Percentiles rank a stretch among this genome's conserved stretches.
Conservation (phyloP, 2,113 vertebrate species). For the Psilopogon haemacephalus region DNA sequence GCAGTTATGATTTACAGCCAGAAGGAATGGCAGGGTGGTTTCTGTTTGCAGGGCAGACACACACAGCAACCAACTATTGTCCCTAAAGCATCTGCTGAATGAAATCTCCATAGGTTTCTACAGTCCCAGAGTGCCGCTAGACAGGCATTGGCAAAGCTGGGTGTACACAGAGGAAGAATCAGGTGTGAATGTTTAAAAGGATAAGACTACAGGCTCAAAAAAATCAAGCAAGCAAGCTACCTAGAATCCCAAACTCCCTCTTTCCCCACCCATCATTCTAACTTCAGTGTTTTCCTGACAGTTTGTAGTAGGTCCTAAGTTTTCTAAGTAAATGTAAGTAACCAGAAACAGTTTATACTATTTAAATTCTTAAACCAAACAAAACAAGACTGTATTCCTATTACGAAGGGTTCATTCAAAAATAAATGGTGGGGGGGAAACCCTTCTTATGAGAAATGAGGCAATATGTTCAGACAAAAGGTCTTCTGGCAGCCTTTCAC, state of each 20-base stretch:
- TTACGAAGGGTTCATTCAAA: not conserved
- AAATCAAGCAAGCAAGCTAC: not conserved
- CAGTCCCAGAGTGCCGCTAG: not conserved
- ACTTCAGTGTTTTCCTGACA: not conserved
- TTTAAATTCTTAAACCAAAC: conserved; percentile 11
- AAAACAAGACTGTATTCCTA: not conserved
- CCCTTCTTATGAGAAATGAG: not conserved
- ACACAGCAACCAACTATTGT: not conserved
- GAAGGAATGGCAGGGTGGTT: not conserved
- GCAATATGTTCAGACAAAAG: not conserved
- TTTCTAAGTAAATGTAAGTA: not conserved
- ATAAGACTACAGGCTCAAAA: not conserved
- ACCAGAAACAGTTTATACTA: not conserved
- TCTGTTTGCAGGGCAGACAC: not conserved
- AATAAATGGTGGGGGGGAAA: not conserved
- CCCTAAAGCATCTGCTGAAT: not conserved
- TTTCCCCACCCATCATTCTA: not conserved
- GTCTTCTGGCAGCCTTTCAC: not conserved
- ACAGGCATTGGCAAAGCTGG: not conserved
- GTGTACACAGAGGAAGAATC: not conserved
- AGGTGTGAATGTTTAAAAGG: not conserved
- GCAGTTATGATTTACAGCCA: not conserved
- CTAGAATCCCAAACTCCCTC: not conserved
- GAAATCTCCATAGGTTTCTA: not conserved
- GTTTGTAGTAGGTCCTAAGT: not conserved